Evolutionary conservation across 2,797 vertebrate species (phyloP).

Genomic region (Hippocampus kuda): DNA sequence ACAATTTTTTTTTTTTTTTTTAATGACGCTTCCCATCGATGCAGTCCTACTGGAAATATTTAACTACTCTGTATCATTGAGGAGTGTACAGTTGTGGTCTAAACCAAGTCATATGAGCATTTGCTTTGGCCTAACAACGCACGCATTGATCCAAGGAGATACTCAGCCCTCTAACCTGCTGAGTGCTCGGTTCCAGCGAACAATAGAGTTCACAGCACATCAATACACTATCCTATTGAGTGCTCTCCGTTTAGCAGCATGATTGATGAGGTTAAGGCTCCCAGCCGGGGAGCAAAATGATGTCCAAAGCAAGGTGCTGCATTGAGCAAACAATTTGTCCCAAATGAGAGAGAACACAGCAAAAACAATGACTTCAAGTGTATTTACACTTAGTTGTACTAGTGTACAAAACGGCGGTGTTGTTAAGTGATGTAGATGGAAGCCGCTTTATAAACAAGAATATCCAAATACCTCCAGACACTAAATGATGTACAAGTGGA

Average conservation of each 20-base stretch:
- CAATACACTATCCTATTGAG: constrained; percentile 72
- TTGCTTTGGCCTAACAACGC: constrained; percentile 63
- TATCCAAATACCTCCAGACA: constrained; percentile 66
- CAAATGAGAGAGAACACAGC: constrained; percentile 5
- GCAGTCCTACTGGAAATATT: background rate
- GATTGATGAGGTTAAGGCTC: constrained; percentile 72
- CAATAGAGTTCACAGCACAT: constrained; percentile 70
- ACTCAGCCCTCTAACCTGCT: constrained; percentile 74
- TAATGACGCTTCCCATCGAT: background rate
- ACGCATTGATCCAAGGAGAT: constrained; percentile 69
- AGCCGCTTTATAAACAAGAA: constrained; percentile 4
- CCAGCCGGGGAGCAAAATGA: constrained; percentile 52
- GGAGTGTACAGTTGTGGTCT: constrained; percentile 16
- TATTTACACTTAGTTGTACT: background rate
- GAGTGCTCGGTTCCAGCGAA: constrained; percentile 74
- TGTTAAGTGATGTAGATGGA: constrained; percentile 1
- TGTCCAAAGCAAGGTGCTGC: constrained; percentile 64
- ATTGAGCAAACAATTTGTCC: constrained; percentile 41
- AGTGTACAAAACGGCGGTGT: background rate
- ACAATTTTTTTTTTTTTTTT: background rate
- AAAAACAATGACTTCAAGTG: background rate
- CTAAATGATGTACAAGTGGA: constrained; percentile 78
- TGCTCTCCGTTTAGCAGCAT: constrained; percentile 70
- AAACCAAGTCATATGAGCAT: constrained; percentile 48
- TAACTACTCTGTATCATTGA: constrained; percentile 10